phyloP scores from a whole-genome alignment of 2,888 invertebrate species.

The Synergus itoensis region DNA sequence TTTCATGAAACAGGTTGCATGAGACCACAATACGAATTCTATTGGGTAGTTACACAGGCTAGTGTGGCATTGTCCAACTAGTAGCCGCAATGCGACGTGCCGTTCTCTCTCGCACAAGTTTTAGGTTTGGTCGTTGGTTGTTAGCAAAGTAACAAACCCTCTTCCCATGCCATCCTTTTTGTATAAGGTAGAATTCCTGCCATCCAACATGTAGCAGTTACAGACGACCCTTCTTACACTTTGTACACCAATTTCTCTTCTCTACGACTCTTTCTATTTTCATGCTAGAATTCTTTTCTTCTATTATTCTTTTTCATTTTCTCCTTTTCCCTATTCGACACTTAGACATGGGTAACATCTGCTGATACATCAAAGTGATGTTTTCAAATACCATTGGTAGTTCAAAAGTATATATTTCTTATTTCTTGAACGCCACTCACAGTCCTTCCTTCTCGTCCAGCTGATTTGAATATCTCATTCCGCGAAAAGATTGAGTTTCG shows the following conservation, averaged over 20 bases:
- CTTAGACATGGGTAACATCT: constrained; percentile 21
- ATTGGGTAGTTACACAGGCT: constrained; percentile 69
- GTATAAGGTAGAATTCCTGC: constrained; percentile 4
- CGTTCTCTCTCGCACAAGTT: constrained; percentile 64
- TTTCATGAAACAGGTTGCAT: constrained; percentile 50
- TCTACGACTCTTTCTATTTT: background rate
- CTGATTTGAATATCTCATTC: constrained; percentile 38
- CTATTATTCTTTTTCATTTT: background rate
- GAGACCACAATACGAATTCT: constrained; percentile 70
- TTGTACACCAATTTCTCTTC: constrained; percentile 30
- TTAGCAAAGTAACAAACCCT: constrained; percentile 73
- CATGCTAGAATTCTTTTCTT: too few species aligned
- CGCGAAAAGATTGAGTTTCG: constrained; percentile 25
- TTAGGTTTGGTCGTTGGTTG: constrained; percentile 68
- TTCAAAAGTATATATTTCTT: background rate
- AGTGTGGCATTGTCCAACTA: constrained; percentile 62
- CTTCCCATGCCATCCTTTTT: constrained; percentile 35
- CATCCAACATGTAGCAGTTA: background rate
- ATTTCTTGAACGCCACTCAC: constrained; percentile 1
- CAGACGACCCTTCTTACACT: constrained; percentile 27
- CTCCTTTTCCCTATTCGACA: background rate
- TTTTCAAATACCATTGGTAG: background rate
- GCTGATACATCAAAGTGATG: constrained; percentile 1
- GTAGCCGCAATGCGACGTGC: constrained; percentile 69
- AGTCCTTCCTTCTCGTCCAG: background rate